Conservation (phyloP, 1,140 invertebrate species). For the Phthorimaea operculella region DNA sequence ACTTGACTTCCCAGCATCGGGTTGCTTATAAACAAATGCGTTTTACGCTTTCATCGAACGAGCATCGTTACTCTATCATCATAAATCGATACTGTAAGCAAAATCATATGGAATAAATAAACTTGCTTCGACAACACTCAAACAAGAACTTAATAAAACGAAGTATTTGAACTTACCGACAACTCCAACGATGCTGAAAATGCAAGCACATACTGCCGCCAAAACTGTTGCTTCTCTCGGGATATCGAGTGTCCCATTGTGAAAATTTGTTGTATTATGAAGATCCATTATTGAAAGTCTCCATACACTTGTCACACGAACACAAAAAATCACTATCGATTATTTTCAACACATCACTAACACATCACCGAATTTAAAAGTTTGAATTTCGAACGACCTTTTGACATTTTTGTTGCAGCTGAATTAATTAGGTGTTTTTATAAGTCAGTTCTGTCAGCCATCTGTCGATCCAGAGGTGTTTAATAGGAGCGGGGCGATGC, state of each 20-base stretch:
- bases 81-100: conserved; percentile 22
- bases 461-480: background rate
- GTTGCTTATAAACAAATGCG: conserved; percentile 12
- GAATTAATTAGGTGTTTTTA: background rate
- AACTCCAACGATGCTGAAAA: conserved; percentile 82
- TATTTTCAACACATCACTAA: conserved; percentile 8
- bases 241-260: conserved; percentile 60
- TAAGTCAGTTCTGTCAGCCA: background rate
- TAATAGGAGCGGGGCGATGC: background rate
- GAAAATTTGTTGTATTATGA: conserved; percentile 7
- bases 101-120: conserved; percentile 4
- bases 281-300: conserved; percentile 19
- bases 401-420: conserved; percentile 17
- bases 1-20: conserved; percentile 9
- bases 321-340: conserved; percentile 8
- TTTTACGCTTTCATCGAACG: conserved; percentile 25
- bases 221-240: conserved; percentile 79
- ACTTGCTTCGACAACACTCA: background rate
- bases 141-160: background rate
- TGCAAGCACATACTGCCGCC: conserved; percentile 79
- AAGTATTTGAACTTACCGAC: conserved; percentile 70
- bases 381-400: conserved; percentile 19
- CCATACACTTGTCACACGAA: conserved; percentile 10
- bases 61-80: conserved; percentile 14
- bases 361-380: conserved; percentile 11